phyloP scores from a whole-genome alignment of 2,888 invertebrate species.

The Dugesia japonica region DNA sequence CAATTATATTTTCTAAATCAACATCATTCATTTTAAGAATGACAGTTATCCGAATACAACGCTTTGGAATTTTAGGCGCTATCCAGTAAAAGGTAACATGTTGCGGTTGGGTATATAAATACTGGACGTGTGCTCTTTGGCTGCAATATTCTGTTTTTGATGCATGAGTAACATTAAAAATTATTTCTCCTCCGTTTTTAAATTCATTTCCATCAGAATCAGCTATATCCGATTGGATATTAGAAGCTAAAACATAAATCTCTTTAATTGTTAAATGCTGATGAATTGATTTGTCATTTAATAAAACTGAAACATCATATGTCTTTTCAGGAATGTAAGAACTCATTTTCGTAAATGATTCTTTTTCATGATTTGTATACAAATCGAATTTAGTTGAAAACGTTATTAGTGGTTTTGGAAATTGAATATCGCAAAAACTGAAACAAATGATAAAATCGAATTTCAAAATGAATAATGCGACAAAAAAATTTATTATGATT shows the following conservation, averaged over 20 bases:
- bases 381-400: background rate
- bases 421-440: background rate
- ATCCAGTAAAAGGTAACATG: background rate
- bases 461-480: background rate
- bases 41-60: background rate
- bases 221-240: background rate
- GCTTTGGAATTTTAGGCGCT: background rate
- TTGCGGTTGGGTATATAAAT: background rate
- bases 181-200: background rate
- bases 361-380: background rate
- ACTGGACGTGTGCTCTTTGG: background rate
- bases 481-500: background rate
- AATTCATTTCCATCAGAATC: background rate
- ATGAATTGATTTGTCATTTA: background rate
- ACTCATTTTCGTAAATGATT: background rate
- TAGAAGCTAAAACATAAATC: background rate
- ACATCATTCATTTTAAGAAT: background rate
- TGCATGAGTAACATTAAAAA: background rate
- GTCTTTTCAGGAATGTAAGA: background rate
- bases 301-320: background rate
- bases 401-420: background rate
- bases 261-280: background rate
- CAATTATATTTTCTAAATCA: background rate
- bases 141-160: background rate
- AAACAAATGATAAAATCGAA: background rate